Conservation (phyloP, 2,888 invertebrate genomes). For the Steinernema carpocapsae region DNA sequence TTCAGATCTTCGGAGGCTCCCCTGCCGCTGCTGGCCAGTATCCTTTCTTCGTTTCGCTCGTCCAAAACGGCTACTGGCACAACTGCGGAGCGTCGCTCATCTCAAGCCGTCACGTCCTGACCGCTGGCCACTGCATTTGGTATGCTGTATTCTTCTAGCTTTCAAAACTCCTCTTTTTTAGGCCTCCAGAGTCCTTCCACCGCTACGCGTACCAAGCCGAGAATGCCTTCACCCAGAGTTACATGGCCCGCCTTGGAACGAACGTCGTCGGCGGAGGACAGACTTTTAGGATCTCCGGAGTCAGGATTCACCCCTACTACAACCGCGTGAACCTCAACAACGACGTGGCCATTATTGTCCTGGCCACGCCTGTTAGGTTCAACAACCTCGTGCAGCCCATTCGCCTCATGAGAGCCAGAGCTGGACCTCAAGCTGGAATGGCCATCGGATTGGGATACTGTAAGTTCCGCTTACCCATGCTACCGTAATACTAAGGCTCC, state of each 20-base stretch:
- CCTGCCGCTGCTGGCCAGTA: background rate
- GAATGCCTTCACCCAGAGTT: constrained; percentile 1
- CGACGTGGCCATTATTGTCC: constrained; percentile 36
- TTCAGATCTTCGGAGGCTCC: constrained; percentile 8
- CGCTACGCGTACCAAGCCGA: constrained; percentile 7
- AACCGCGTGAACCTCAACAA: constrained; percentile 15
- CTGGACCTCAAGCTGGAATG: background rate
- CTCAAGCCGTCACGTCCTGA: constrained; percentile 22
- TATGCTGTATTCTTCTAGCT: background rate
- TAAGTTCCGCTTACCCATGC: no score
- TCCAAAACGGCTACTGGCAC: constrained; percentile 67
- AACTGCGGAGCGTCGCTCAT: constrained; percentile 40
- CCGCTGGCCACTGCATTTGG: constrained; percentile 35
- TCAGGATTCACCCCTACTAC: constrained; percentile 25
- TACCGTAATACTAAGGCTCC: no score
- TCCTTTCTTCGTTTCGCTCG: constrained; percentile 6
- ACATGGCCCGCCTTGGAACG: background rate
- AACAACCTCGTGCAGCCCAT: background rate
- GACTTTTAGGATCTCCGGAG: background rate
- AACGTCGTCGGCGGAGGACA: background rate
- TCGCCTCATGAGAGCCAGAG: background rate
- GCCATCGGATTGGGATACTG: background rate
- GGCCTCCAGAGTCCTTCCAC: background rate
- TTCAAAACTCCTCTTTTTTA: background rate
- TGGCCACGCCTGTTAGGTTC: background rate